Evolutionary conservation across 2,888 invertebrate genomes (phyloP), one percentile per base, ranked within the genome.

Genomic region (Yponomeuta malinellus): DNA sequence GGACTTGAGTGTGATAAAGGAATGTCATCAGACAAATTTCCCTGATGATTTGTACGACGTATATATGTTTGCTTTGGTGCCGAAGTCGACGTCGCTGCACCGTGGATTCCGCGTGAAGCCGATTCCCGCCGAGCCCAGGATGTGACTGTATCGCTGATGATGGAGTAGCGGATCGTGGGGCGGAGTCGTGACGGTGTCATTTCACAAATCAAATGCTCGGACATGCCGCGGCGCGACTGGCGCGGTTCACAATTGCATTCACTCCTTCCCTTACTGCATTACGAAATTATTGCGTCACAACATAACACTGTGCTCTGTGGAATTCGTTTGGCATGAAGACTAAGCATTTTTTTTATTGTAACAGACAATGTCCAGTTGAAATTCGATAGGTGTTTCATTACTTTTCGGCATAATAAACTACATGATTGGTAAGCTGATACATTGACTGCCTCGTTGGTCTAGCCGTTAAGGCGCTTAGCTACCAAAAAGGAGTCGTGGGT

Each of bases 41-140:
- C 99, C 99, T 0, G 95, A 95, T 79, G 96, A 96, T 3, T 91
- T 99, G 69, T 98, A 96, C 89, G 95, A 96, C 68, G 98, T 99
- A 9, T 94, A 96, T 81, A 97, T 97, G 94, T 96, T 97, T 90
- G 97, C 97, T 12, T 90, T 97, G 73, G 92, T 63, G 59, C 63
- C 63, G 12, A 59, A 15, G 52, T 15, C 52, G 52, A 59, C 52
- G 52, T 59, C 52, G 52, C 52, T 59, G 4, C 52, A 59, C 52
- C 52, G 52, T 15, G 52, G 52, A 1, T 59, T 59, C 15, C 52
- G 52, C 15, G 15, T 12, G 52, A 9, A 59, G 52, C 52, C 52
- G 52, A 59, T 59, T 12, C 15, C 52, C 15, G 52, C 52, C 15
- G 52, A 59, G 52, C 52, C 52, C 52, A 59, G 52, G 15, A 59